These are phyloP conservation scores for Haemorhous mexicanus DNA, from an alignment of 2,113 vertebrate species.

Conservation along the genomic window DNA sequence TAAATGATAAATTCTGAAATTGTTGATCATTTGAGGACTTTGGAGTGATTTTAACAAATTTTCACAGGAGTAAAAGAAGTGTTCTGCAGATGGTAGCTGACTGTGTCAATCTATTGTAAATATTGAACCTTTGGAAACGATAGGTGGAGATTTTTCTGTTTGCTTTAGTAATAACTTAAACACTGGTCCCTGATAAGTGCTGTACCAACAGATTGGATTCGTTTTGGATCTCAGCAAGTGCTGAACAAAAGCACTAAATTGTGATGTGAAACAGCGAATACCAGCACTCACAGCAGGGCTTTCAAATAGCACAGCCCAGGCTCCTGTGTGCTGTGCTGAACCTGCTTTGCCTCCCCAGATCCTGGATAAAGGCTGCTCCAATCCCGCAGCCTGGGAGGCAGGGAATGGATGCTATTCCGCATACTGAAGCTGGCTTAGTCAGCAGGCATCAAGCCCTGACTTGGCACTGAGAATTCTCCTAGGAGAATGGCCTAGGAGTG, in stretches of 20 bases:
- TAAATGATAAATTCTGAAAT: background rate
- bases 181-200: background rate
- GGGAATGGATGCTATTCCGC: background rate
- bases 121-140: background rate
- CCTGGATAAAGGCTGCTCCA: background rate
- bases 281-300: background rate
- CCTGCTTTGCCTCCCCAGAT: background rate
- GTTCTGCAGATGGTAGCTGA: background rate
- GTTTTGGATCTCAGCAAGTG: background rate
- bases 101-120: background rate
- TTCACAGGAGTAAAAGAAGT: background rate
- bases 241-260: background rate
- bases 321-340: background rate
- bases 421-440: background rate
- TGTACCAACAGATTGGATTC: background rate
- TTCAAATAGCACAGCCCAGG: background rate
- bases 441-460: background rate
- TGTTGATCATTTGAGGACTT: background rate
- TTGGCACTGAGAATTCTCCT: background rate
- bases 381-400: background rate
- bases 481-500: background rate
- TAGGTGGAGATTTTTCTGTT: background rate
- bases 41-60: background rate
- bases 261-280: rapidly evolving
- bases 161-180: background rate